Evolutionary conservation across 1,140 invertebrate genomes (phyloP).

Genomic region (Ganaspis sp.): DNA sequence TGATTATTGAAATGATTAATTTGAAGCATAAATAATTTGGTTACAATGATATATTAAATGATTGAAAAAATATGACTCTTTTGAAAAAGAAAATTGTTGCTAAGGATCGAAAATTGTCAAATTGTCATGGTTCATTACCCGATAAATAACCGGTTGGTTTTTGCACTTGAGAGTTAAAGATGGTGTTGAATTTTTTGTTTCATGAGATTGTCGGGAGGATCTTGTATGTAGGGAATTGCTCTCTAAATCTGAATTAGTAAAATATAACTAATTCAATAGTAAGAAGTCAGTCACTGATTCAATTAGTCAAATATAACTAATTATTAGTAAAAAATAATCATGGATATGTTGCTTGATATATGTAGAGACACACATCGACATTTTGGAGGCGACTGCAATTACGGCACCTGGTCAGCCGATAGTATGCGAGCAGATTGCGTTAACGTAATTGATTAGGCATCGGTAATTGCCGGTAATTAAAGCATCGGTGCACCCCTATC

Average conservation of each 20-base stretch:
- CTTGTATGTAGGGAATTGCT: not conserved
- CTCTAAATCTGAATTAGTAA: no score
- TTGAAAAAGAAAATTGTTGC: no score
- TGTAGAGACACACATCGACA: not conserved
- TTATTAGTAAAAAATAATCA: not conserved
- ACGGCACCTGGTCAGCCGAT: slow-evolving; percentile 55
- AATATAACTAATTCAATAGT: no score
- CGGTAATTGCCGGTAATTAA: slow-evolving; percentile 68
- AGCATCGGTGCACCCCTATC: slow-evolving; percentile 55
- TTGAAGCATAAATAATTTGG: no score
- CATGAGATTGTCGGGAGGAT: not conserved
- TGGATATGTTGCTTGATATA: slow-evolving; percentile 8
- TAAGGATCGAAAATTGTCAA: no score
- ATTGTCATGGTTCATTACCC: no score
- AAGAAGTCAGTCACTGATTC: not conserved
- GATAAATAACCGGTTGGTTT: no score
- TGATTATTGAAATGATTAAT: no score
- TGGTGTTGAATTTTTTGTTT: not conserved
- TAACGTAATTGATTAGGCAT: slow-evolving; percentile 69
- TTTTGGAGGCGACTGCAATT: slow-evolving; percentile 56
- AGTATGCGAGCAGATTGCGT: slow-evolving; percentile 64
- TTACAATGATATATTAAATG: no score
- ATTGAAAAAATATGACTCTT: no score
- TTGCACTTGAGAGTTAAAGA: not conserved
- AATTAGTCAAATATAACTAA: no score